These are phyloP conservation scores for Limnothrissa miodon DNA, from an alignment of 2,113 vertebrate genomes.

Conservation along the genomic window DNA sequence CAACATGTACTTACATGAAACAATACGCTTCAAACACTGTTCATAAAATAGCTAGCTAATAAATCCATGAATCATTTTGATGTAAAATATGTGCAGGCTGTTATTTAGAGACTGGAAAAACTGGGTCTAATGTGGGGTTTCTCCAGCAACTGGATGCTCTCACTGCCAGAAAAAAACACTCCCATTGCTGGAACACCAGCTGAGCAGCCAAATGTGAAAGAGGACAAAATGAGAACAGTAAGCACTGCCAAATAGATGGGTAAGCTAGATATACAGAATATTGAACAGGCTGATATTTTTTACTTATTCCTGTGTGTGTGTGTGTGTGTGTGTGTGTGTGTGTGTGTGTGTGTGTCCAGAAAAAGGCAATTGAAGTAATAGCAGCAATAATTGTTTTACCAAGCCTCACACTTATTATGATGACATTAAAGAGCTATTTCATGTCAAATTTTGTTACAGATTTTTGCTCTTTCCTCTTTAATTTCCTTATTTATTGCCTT, in stretches of 20 bases:
- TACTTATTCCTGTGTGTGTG: neutral
- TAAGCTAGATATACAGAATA: neutral
- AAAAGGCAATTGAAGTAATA: neutral
- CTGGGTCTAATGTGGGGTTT: neutral
- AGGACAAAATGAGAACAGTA: neutral
- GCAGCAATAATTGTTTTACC: neutral
- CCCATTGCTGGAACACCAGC: neutral
- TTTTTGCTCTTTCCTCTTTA: too few species aligned
- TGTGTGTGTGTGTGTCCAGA: slow-evolving; percentile 1
- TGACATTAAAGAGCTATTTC: too few species aligned
- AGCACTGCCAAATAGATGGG: neutral
- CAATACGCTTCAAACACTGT: too few species aligned
- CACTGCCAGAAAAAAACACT: neutral
- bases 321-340: neutral
- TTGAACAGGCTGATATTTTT: neutral
- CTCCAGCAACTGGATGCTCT: neutral
- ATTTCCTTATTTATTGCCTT: too few species aligned
- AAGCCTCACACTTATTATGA: too few species aligned
- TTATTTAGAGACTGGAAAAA: neutral
- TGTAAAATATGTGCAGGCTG: neutral
- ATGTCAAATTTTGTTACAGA: too few species aligned
- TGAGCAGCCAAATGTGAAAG: neutral
- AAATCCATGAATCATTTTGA: neutral
- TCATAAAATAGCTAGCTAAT: too few species aligned
- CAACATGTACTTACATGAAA: too few species aligned